Conservation (phyloP, 2,113 vertebrate genomes). For the Galemys pyrenaicus region DNA sequence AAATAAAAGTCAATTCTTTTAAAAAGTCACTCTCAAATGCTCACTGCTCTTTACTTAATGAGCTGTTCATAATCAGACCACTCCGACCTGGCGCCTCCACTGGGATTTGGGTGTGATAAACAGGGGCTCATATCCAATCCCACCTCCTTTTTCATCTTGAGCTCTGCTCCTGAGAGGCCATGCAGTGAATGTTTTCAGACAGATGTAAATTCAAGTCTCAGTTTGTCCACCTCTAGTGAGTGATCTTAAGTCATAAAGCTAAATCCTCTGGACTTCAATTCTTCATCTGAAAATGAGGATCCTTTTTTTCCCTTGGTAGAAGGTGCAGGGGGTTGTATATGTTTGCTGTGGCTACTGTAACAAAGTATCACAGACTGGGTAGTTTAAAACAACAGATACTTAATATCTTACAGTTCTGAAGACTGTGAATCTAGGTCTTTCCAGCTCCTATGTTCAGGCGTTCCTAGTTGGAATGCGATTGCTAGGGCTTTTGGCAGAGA, state of each 20-base stretch:
- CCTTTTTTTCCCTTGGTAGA: background rate
- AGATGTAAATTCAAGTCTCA: background rate
- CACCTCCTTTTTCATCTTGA: background rate
- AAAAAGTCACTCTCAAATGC: conserved; percentile 82
- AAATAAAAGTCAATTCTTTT: conserved; percentile 86
- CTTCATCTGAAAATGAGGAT: background rate
- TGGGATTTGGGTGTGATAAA: conserved; percentile 61
- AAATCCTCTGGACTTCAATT: background rate
- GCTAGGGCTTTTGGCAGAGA: background rate
- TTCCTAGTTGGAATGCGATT: background rate
- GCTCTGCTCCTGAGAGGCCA: rapidly evolving
- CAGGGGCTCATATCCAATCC: conserved; percentile 16
- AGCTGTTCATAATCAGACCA: conserved; percentile 83
- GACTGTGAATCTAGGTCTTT: background rate
- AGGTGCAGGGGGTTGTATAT: background rate
- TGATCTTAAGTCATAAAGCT: background rate
- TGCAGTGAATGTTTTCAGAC: background rate
- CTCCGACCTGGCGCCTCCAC: conserved; percentile 71
- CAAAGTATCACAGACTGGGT: background rate
- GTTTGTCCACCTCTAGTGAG: no score
- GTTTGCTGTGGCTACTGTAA: background rate
- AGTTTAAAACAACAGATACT: background rate
- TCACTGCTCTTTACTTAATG: conserved; percentile 84
- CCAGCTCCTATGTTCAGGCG: background rate
- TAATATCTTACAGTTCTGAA: background rate